Base-by-base conservation (phyloP, 2,888 invertebrate species). In the Pegoplata infirma region DNA sequence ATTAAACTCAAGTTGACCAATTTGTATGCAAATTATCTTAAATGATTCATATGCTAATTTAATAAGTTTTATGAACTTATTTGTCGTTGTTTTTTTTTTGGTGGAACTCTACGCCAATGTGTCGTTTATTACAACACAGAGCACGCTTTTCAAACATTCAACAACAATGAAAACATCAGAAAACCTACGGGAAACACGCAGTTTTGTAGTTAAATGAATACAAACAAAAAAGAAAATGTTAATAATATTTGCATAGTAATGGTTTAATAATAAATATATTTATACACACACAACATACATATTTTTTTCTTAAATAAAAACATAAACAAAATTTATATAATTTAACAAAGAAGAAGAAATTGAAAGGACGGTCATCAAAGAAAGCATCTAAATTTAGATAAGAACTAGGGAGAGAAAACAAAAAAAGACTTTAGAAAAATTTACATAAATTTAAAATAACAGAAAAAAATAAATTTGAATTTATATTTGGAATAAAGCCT, bases 11-110 rank as follows among this genome's bases (percentile, higher is more conserved):
- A 82, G 80, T 78, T 80, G 82, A 77, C 81, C 81, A 82, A 82
- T 83, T 83, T 83, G 81, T 83, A 83, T 83, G 83, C 80, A 81
- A 83, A 83, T 83, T 72, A 82, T 78, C 67, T 69, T 81, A 81
- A 83, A 83, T 83, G 81, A 82, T 83, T 83, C 82, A 82, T 80
- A 83, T 83, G 82, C 81, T 80, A 83, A 83, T 83, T 82, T 81
- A 81, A 80, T 81, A 69, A 78, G 49, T 73, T 76, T 78, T 69
- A 61, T 79, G 49, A 56, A 71, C 68, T 64, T 69, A 76, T 72
- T 64, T 77, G 16, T 16, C 14, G 53, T 32, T 16, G 23, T 12
- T 53, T 63, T 0, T 10, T n/a, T 19, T 63, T 19, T 49, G 5
- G 32, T 21, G 28, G 4, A 36, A 63, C 21, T 19, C 32, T 63